Conservation (phyloP, 2,797 vertebrate species). For the Cossypha niveicapilla region DNA sequence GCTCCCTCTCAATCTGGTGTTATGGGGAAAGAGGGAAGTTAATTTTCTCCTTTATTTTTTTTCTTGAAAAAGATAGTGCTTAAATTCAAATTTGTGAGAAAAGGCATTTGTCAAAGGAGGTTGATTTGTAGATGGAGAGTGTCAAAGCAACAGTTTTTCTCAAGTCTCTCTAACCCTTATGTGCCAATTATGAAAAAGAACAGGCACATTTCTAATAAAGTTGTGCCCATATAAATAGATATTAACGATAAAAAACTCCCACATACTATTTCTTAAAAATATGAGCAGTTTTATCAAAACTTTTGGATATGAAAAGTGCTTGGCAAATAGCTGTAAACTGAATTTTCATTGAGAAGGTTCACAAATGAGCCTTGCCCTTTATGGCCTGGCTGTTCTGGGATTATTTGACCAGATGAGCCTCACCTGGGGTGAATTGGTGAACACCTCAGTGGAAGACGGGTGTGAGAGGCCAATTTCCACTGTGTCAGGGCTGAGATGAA, state of each 20-base stretch:
- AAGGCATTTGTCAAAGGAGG: neutral
- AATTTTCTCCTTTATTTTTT: neutral
- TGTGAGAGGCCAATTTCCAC: neutral
- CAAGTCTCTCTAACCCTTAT: neutral
- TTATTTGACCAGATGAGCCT: neutral
- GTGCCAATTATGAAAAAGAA: neutral
- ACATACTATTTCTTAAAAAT: neutral
- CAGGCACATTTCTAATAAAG: neutral
- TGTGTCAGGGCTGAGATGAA: neutral
- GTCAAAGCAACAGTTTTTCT: neutral
- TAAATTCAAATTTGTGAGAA: neutral
- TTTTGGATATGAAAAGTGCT: neutral
- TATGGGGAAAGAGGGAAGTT: neutral
- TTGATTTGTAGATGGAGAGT: neutral
- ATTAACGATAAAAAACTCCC: neutral
- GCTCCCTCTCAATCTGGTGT: neutral
- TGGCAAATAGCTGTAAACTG: neutral
- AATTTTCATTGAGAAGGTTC: neutral
- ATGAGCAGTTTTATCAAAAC: fast-evolving
- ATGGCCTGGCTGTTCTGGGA: neutral
- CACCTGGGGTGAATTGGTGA: neutral
- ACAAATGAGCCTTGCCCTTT: neutral
- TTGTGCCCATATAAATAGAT: neutral
- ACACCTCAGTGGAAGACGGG: neutral
- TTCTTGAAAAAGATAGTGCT: neutral